Evolutionary conservation across 1,140 invertebrate genomes (phyloP).

Genomic region (Pseudomyrmex flavicornis): DNA sequence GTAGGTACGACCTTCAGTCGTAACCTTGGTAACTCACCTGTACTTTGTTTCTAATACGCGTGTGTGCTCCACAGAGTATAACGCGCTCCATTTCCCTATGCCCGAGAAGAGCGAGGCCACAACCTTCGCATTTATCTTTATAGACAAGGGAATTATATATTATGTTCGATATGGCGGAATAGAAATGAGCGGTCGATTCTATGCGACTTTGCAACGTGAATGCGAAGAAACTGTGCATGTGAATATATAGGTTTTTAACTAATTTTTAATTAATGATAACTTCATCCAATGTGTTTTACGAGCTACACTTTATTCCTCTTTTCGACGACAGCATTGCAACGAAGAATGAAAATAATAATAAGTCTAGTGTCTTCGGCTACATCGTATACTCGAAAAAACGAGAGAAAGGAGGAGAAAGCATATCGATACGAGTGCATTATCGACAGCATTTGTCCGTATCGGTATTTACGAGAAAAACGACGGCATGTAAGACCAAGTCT

Average conservation of each 20-base stretch:
- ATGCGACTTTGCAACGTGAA: background rate
- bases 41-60: slow-evolving; percentile 59
- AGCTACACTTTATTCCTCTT: too few species aligned
- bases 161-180: slow-evolving; percentile 1
- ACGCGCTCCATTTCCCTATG: slow-evolving; percentile 71
- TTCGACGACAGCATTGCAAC: background rate
- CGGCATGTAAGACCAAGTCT: background rate
- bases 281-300: background rate
- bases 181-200: background rate
- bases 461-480: slow-evolving; percentile 20
- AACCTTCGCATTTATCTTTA: slow-evolving; percentile 71
- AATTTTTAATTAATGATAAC: background rate
- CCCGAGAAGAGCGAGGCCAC: slow-evolving; percentile 56
- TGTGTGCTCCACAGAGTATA: slow-evolving; percentile 61
- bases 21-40: slow-evolving; percentile 72
- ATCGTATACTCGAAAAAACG: background rate
- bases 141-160: slow-evolving; percentile 14
- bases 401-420: slow-evolving; percentile 53
- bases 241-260: background rate
- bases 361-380: slow-evolving; percentile 1
- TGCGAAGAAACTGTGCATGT: background rate
- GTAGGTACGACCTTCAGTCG: slow-evolving; percentile 60
- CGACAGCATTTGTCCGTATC: slow-evolving; percentile 20
- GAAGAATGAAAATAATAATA: background rate
- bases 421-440: slow-evolving; percentile 7